These are phyloP conservation scores for Tetrao urogallus DNA, from an alignment of 2,113 vertebrate species.

Conservation along the genomic window DNA sequence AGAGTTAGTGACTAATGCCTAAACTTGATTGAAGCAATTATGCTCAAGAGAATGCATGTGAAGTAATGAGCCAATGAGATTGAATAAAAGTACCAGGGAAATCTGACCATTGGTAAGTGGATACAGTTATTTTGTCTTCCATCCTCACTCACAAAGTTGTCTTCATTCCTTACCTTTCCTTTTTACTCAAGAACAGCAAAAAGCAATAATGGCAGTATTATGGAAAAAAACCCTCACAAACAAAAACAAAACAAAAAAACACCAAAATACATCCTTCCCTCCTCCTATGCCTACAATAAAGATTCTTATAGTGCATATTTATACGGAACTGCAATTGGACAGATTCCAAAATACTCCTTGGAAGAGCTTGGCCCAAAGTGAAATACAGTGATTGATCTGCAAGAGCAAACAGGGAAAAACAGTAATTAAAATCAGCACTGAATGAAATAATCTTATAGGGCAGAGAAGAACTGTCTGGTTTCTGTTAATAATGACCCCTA, in stretches of 20 bases:
- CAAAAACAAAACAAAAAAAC: background rate
- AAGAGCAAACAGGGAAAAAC: background rate
- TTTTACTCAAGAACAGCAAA: background rate
- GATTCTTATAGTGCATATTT: background rate
- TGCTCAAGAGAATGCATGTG: background rate
- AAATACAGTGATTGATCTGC: background rate
- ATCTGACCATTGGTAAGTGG: background rate
- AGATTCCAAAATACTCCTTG: background rate
- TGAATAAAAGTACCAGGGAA: background rate
- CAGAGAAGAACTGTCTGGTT: background rate
- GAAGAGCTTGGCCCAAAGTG: background rate
- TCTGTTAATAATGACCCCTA: background rate
- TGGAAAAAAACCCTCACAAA: background rate
- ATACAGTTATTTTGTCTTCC: background rate
- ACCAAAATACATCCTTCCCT: background rate
- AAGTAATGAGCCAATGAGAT: background rate
- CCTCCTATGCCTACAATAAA: no score
- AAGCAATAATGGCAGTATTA: background rate
- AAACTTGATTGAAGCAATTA: background rate
- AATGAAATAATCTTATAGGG: background rate
- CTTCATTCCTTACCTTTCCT: background rate
- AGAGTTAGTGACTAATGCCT: background rate
- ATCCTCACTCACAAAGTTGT: background rate
- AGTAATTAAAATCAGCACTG: background rate
- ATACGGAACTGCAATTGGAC: background rate